Percentiles rank a stretch among this genome's conserved stretches.
Evolutionary conservation across 2,797 vertebrate genomes (phyloP).

Genomic region (Sternotherus odoratus): DNA sequence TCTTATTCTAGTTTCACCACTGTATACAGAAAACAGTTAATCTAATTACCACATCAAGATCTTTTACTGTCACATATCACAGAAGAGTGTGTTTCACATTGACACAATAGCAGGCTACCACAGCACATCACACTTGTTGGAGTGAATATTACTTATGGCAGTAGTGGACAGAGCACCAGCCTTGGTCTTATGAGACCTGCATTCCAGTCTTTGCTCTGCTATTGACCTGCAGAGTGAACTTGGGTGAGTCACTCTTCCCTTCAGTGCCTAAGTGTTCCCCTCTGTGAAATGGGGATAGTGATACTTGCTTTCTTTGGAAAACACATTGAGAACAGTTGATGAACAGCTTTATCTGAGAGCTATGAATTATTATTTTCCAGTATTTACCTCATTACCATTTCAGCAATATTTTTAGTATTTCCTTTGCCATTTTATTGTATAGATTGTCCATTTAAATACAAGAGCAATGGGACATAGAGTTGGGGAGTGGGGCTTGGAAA

Average conservation of each 20-base stretch:
- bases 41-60: neutral
- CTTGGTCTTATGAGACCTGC: neutral
- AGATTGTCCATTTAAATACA: neutral
- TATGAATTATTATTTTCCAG: accelerated
- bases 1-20: neutral
- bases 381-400: neutral
- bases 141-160: neutral
- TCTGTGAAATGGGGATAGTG: neutral
- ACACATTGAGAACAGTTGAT: neutral
- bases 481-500: neutral
- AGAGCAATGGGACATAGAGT: neutral
- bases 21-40: neutral
- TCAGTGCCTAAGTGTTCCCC: neutral
- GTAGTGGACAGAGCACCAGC: neutral
- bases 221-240: neutral
- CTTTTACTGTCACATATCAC: neutral
- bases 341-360: neutral
- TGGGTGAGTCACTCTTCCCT: neutral
- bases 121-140: neutral
- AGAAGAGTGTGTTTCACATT: neutral
- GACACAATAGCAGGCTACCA: neutral
- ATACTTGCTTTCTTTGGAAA: neutral
- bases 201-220: neutral
- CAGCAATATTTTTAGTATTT: neutral
- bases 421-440: neutral